Conservation (phyloP, 2,113 vertebrate species). For the Porphyrio hochstetteri region DNA sequence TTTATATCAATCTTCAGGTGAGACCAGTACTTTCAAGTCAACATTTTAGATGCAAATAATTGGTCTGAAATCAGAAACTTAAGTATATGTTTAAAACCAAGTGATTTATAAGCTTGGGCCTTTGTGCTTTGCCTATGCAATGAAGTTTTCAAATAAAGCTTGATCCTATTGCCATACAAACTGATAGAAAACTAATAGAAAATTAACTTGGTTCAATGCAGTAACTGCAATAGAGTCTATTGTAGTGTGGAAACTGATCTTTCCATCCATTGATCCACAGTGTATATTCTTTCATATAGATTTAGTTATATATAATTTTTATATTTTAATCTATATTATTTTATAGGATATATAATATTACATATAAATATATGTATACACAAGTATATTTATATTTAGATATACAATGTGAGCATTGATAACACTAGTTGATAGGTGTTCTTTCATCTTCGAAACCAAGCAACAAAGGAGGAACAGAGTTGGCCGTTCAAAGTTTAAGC, state of each 20-base stretch:
- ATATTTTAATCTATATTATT: background rate
- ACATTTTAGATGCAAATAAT: background rate
- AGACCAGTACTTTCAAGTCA: background rate
- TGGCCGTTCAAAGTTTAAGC: background rate
- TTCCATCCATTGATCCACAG: background rate
- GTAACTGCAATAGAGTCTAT: background rate
- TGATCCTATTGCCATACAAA: background rate
- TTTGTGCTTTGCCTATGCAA: background rate
- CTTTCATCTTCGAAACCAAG: background rate
- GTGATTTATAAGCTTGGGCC: background rate
- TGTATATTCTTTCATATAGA: background rate
- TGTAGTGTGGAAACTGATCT: background rate
- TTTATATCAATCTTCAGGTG: background rate
- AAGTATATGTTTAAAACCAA: background rate
- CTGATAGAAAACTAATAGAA: background rate
- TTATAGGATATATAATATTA: background rate
- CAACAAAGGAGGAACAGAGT: background rate
- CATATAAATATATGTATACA: background rate
- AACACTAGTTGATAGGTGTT: background rate
- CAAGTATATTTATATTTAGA: background rate
- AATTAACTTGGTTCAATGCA: background rate
- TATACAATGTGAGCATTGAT: background rate
- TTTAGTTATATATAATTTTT: background rate
- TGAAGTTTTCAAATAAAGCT: background rate
- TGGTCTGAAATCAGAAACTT: background rate